These are phyloP conservation scores for Dicyrtoma fusca DNA, from an alignment of 2,888 invertebrate species.

Conservation along the genomic window DNA sequence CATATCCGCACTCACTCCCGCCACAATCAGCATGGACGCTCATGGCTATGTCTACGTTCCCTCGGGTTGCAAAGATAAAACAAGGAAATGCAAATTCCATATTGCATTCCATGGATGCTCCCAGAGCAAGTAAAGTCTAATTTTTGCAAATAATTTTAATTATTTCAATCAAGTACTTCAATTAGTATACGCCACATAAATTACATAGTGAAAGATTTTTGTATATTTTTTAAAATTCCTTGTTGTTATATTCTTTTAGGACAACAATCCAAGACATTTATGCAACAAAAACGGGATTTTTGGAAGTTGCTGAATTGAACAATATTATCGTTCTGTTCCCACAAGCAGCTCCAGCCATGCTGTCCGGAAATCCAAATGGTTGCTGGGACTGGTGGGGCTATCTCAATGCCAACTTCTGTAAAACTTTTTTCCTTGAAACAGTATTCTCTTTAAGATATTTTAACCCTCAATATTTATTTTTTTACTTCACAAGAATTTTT, in stretches of 20 bases:
- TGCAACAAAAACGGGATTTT: slow-evolving; percentile 49
- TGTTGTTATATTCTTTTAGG: slow-evolving; percentile 4
- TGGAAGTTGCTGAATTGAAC: slow-evolving; percentile 52
- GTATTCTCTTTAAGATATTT: not conserved
- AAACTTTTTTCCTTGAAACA: not conserved
- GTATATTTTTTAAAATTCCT: slow-evolving; percentile 2
- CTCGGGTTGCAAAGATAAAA: slow-evolving; percentile 43
- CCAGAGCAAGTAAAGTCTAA: slow-evolving; percentile 39
- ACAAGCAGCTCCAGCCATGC: slow-evolving; percentile 40
- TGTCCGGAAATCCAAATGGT: slow-evolving; percentile 46
- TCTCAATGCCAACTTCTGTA: slow-evolving; percentile 38
- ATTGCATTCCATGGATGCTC: slow-evolving; percentile 49
- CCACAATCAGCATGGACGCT: slow-evolving; percentile 43
- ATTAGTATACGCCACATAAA: not conserved
- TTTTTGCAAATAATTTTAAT: not conserved
- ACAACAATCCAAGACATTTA: slow-evolving; percentile 43
- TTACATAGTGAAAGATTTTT: not conserved
- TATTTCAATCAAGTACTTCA: not conserved
- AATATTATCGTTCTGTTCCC: slow-evolving; percentile 52
- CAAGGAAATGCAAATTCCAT: slow-evolving; percentile 44
- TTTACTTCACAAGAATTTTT: slow-evolving; percentile 3
- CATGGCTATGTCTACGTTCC: slow-evolving; percentile 49
- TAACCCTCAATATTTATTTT: not conserved
- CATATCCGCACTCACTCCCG: slow-evolving; percentile 31
- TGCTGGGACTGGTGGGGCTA: slow-evolving; percentile 52